A percentile compares a stretch with the other conserved stretches of the same genome.
Conservation (phyloP, 1,140 invertebrate species). For the Calycopis cecrops region DNA sequence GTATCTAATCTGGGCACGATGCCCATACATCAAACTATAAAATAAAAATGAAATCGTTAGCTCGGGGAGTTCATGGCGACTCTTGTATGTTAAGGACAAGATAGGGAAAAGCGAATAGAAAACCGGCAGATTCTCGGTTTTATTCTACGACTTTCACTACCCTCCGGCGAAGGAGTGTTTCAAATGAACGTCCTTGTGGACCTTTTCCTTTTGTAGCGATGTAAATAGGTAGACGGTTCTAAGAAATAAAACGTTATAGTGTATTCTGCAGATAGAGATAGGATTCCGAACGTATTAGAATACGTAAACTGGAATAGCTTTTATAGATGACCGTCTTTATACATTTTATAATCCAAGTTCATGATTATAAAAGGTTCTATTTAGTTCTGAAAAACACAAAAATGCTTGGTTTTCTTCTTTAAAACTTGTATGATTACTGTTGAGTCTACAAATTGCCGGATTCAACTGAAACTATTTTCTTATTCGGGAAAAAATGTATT, state of each 20-base stretch:
- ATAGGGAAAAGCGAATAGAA: conserved; percentile 6
- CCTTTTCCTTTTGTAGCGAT: conserved; percentile 10
- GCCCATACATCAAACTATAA: background rate
- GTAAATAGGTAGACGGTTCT: conserved; percentile 2
- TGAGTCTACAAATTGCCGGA: too few relatives aligned
- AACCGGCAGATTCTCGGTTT: background rate
- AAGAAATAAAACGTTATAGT: conserved; percentile 6
- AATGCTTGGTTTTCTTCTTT: too few relatives aligned
- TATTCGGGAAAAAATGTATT: too few relatives aligned
- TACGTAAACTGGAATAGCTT: background rate
- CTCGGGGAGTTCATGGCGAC: background rate
- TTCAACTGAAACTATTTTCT: too few relatives aligned
- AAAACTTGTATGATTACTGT: too few relatives aligned
- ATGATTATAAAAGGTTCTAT: too few relatives aligned
- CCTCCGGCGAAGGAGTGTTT: conserved; percentile 7
- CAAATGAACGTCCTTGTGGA: conserved; percentile 4
- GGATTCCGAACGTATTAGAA: background rate
- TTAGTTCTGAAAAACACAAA: too few relatives aligned
- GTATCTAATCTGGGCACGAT: too few relatives aligned
- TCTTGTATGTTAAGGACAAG: conserved; percentile 3
- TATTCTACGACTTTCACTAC: conserved; percentile 4
- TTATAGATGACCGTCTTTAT: too few relatives aligned
- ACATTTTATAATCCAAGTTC: too few relatives aligned
- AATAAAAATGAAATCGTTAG: conserved; percentile 1
- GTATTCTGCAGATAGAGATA: conserved; percentile 4